Percentiles rank a stretch among this genome's conserved stretches.
Evolutionary conservation across 2,113 vertebrate genomes (phyloP).

Genomic region (Apus apus): DNA sequence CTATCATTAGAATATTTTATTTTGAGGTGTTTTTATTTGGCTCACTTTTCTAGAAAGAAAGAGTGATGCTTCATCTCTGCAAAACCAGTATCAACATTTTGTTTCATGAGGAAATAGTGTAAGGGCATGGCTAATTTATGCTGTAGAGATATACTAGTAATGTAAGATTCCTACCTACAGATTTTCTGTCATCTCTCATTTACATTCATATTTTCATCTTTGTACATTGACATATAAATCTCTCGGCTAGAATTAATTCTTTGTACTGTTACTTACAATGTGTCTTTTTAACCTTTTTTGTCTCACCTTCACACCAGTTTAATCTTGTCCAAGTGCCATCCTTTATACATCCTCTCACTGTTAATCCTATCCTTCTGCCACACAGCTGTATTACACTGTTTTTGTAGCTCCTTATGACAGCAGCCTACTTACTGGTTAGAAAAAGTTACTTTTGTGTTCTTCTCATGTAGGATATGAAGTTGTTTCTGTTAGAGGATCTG

Average conservation of each 20-base stretch:
- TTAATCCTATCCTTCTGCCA: background rate
- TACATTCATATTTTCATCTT: background rate
- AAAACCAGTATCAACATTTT: background rate
- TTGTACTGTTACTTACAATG: background rate
- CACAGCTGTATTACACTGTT: background rate
- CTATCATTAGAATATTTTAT: background rate
- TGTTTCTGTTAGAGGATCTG: background rate
- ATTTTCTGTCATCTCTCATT: background rate
- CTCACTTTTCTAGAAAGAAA: background rate
- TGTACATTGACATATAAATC: background rate
- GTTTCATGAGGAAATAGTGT: background rate
- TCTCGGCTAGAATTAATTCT: background rate
- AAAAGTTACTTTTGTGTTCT: background rate
- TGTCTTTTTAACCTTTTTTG: background rate
- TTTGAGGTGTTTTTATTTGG: background rate
- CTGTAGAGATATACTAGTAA: background rate
- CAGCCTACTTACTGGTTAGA: background rate
- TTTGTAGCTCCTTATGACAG: background rate
- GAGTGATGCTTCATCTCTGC: background rate
- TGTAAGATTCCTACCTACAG: background rate
- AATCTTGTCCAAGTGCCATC: background rate
- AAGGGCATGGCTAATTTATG: background rate
- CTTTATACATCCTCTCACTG: background rate
- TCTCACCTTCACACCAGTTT: background rate
- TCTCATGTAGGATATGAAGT: background rate